These are phyloP conservation scores for Laterallus jamaicensis DNA, from an alignment of 2,113 vertebrate genomes.

Conservation along the genomic window DNA sequence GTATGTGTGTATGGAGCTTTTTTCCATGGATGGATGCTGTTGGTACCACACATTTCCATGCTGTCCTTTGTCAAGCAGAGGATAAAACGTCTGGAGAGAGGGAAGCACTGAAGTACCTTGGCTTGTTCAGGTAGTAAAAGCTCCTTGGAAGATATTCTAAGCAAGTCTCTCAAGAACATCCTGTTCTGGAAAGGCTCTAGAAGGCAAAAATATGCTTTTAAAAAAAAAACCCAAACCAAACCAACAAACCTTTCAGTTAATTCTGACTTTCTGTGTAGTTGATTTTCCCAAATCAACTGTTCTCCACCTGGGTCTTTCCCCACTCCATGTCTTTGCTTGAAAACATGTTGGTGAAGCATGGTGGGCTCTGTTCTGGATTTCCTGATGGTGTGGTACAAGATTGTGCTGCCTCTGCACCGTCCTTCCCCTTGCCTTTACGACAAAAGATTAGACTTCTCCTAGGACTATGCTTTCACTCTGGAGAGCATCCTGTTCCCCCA, in stretches of 20 bases:
- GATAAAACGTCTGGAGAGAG: not conserved
- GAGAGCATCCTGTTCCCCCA: not conserved
- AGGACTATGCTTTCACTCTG: not conserved
- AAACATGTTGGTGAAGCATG: fast-evolving
- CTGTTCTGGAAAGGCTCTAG: not conserved
- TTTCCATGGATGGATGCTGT: not conserved
- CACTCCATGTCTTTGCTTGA: not conserved
- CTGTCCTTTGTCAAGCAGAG: not conserved
- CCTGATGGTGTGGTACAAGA: not conserved
- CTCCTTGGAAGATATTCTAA: not conserved
- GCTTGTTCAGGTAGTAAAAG: not conserved
- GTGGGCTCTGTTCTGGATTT: not conserved
- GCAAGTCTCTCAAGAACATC: not conserved
- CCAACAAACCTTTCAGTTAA: not conserved
- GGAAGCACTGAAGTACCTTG: not conserved
- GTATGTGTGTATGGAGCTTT: not conserved
- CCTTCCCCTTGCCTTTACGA: not conserved
- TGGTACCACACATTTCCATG: not conserved
- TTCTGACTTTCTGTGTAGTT: not conserved
- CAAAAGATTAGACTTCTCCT: not conserved
- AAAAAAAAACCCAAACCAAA: no score
- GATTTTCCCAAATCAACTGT: not conserved
- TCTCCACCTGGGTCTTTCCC: not conserved
- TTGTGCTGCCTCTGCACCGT: fast-evolving
- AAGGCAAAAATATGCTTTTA: not conserved